Evolutionary conservation across 2,888 invertebrate genomes (phyloP), one percentile per base, ranked within the genome.

Genomic region (Macropis europaea): DNA sequence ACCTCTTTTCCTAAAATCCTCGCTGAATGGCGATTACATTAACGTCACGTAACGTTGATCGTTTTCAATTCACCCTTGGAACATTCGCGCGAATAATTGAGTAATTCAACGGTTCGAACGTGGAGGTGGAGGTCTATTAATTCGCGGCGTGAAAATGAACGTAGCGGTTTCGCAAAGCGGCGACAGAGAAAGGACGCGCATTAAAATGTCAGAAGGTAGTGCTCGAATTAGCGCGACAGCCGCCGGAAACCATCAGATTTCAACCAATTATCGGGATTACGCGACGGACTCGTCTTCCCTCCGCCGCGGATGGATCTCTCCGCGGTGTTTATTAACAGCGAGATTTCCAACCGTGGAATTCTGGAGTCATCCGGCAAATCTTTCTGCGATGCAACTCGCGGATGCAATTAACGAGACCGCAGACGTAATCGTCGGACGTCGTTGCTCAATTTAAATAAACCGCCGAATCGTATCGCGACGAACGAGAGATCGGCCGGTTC

Each of bases 391-490:
- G 56, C 52, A 61, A 67, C 13, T n/a, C 45, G 52, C n/a, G 36
- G 52, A 40, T 38, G 77, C 74, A 78, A 78, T 79, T 79, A 79
- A 59, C 76, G 67, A 54, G 54, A 75, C 80, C 77, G 61, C 80
- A 60, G 52, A 22, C 71, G 62, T 72, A 70, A 79, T 79, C 70
- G 70, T 52, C 56, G 24, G 19, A 53, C 24, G 42, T 24, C 34
- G 67, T 68, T 79, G 80, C 67, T 53, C 72, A 64, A 77, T 75
- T 79, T 75, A 70, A 72, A 80, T 80, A 75, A 79, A 75, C 69
- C 42, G 54, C 45, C 15, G 15, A n/a, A n/a, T n/a, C 36, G 28
- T 24, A 9, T 32, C 30, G 24, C 38, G 30, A 56, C 54, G 47
- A 45, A 17, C 42, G 48, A 42, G 28, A 32, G 17, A 47, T 54